Evolutionary conservation across 2,113 vertebrate genomes (phyloP), one percentile per base, ranked within the genome.

Genomic region (Phylloscopus whistleri): DNA sequence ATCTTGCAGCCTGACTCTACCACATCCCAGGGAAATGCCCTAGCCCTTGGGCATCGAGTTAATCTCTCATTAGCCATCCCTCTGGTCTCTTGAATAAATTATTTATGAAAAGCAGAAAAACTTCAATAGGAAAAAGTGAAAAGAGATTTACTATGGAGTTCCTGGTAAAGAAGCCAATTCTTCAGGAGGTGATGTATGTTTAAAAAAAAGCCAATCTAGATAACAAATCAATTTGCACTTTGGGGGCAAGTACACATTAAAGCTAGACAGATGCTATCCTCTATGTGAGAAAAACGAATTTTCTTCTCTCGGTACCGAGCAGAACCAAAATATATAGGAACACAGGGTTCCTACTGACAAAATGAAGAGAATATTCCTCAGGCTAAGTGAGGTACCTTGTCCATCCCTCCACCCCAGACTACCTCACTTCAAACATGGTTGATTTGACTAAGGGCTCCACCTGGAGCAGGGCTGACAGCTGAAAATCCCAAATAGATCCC

Each of bases 1-100:
- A 94, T 94, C 89, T 89, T 89, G 93, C 70, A 95, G 94, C 49
- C 84, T 96, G 95, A 93, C 91, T 96, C 94, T 55, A 96, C 95
- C 95, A 95, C 95, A 97, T 97, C 95, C 93, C 91, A 96, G 94
- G 86, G 94, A 97, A 97, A 94, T 96, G 96, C 91, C 94, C 93
- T 69, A 87, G 94, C 94, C 96, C 84, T 68, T 96, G 91, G 95
- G 96, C 94, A 94, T 19, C 78, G 60, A 91, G 93, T 93, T 96
- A 96, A 95, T 95, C 93, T 95, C 95, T 96, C 96, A 96, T 96
- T 97, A 95, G 89, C 95, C 81, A 94, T 73, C 94, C 74, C 95
- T 89, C 94, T 91, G 87, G 95, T 94, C 93, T 93, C 87, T 46
- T 95, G 95, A 96, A 97, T 97, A 95, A 87, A 96, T 95, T 96